A percentile compares a stretch with the other conserved stretches of the same genome.
Conservation (phyloP, 2,113 vertebrate genomes). For the Entelurus aequoreus region DNA sequence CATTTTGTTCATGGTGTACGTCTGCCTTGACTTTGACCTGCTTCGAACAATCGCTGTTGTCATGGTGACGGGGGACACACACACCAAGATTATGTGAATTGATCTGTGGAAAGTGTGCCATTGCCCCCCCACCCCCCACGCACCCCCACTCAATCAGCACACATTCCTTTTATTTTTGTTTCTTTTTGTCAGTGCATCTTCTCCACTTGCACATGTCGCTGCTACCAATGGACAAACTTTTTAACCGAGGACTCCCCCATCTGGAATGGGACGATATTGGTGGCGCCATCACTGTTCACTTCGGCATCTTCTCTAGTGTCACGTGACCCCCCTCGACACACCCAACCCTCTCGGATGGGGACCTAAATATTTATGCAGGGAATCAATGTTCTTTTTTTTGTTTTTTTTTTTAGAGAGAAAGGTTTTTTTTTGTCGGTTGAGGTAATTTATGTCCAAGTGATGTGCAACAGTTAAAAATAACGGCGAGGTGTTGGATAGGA, state of each 20-base stretch:
- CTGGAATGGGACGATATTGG: conserved; percentile 25
- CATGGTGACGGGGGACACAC: conserved; percentile 5
- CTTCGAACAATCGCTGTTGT: conserved; percentile 61
- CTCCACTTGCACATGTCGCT: neutral
- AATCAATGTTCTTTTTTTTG: conserved; percentile 24
- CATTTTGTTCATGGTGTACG: conserved; percentile 53
- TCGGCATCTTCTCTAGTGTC: conserved; percentile 2
- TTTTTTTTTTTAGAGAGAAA: conserved; percentile 14
- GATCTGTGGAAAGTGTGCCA: conserved; percentile 36
- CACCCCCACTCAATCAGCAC: conserved; percentile 23
- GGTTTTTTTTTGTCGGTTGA: conserved; percentile 16
- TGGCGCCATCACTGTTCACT: conserved; percentile 18
- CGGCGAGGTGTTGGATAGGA: conserved; percentile 31
- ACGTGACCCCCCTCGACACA: neutral
- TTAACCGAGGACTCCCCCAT: conserved; percentile 5
- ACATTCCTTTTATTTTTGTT: neutral
- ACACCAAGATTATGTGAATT: conserved; percentile 30
- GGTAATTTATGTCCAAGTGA: conserved; percentile 41
- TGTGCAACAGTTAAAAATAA: conserved; percentile 25
- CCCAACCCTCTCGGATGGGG: conserved; percentile 12
- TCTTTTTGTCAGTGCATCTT: too few species aligned
- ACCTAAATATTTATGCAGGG: conserved; percentile 47
- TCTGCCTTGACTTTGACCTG: conserved; percentile 36
- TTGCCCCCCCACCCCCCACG: conserved; percentile 1
- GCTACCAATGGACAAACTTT: conserved; percentile 8